Base-by-base conservation (phyloP, 2,888 invertebrate species). In the Volucella inflata region DNA sequence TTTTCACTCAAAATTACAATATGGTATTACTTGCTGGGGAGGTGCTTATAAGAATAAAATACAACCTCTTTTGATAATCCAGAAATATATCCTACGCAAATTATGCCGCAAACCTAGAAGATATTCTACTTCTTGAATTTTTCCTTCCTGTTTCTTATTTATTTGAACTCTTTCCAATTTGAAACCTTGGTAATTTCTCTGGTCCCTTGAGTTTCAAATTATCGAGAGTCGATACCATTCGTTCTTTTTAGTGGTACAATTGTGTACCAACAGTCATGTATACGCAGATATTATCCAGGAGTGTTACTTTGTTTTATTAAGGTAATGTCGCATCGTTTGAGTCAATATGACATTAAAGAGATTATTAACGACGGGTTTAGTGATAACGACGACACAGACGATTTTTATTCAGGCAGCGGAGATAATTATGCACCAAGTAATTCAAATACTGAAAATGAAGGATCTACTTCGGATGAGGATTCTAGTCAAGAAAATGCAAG, bases 401-500 rank as follows among this genome's bases (percentile, higher is more conserved):
- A 55, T 55, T 55, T 55, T 38, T 55, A 36, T 55, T 36, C 55
- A 55, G 55, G 55, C n/a, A 55, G 14, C 55, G 38, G 38, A 55
- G 55, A 55, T 21, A 21, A 51, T 21, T 51, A 51, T 9, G 51
- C 51, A 21, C 21, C 21, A 51, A 51, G 14, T 51, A 51, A 51
- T 51, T 51, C 51, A 51, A 51, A 10, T 17, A 21, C 14, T 14
- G 14, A 48, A 48, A 10, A 48, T 48, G 48, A 51, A 21, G n/a
- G 51, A 51, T 51, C 51, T 51, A 10, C 51, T 51, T 51, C 21
- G 21, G 21, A 17, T 51, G 51, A 1, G 21, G 21, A 21, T 17
- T 51, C 51, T 51, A 51, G 51, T 51, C 21, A 51, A 51, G 51
- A 51, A 51, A 51, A 51, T 21, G 17, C 16, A 21, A 51, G 3